Evolutionary conservation across 2,113 vertebrate genomes (phyloP).

Genomic region (Montifringilla adamsi): DNA sequence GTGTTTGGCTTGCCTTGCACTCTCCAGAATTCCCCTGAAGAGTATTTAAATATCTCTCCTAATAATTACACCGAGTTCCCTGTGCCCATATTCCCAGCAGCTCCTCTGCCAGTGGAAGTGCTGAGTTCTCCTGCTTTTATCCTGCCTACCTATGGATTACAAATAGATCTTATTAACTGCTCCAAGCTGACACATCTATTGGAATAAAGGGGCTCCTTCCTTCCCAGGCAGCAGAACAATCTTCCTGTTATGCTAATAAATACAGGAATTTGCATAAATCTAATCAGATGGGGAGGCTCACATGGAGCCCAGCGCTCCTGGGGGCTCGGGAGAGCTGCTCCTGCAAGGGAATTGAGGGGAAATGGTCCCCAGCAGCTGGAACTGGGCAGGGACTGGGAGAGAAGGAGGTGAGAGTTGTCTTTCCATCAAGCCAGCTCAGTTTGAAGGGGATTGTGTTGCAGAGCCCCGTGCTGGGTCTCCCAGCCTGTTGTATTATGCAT

Average conservation of each 20-base stretch:
- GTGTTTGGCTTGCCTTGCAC: neutral
- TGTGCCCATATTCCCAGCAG: neutral
- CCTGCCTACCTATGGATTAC: neutral
- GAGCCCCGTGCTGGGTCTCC: fast-evolving
- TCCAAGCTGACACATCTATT: slow-evolving; percentile 3
- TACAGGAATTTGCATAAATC: slow-evolving; percentile 11
- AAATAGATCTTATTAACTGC: slow-evolving; percentile 47
- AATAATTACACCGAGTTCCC: neutral
- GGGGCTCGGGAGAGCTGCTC: neutral
- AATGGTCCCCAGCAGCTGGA: neutral
- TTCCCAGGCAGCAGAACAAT: slow-evolving; percentile 21
- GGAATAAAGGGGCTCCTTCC: slow-evolving; percentile 16
- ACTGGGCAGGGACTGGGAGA: neutral
- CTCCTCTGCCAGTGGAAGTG: neutral
- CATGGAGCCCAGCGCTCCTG: neutral
- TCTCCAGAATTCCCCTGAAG: neutral
- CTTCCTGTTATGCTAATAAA: slow-evolving; percentile 35
- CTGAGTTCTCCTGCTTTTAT: slow-evolving; percentile 8
- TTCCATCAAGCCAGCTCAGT: neutral
- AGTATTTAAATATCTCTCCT: slow-evolving; percentile 7
- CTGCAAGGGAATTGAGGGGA: neutral
- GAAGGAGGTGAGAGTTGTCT: neutral
- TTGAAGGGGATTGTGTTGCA: neutral
- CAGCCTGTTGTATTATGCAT: neutral
- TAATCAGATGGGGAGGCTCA: neutral